These are phyloP conservation scores for Cataglyphis albicans DNA, from an alignment of 2,888 invertebrate genomes.

Conservation along the genomic window DNA sequence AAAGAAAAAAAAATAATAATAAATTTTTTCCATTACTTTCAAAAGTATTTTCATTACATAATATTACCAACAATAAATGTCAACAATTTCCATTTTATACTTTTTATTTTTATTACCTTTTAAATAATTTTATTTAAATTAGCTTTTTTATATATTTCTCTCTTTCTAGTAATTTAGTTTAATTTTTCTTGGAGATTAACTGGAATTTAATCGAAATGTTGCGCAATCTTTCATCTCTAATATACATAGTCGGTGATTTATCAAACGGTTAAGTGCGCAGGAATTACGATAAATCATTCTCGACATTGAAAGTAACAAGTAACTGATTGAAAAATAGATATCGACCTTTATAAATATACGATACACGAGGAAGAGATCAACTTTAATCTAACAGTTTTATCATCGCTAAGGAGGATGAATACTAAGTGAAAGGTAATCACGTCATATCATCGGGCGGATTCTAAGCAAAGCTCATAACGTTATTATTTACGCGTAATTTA, in stretches of 20 bases:
- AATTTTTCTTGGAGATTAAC: slow-evolving; percentile 1
- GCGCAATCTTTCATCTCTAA: slow-evolving; percentile 29
- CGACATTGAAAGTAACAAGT: slow-evolving; percentile 33
- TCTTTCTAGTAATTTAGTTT: slow-evolving; percentile 5
- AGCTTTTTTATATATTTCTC: neutral
- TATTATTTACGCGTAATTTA: slow-evolving; percentile 53
- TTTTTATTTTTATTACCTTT: neutral
- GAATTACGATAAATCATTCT: slow-evolving; percentile 35
- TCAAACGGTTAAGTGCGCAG: slow-evolving; percentile 20
- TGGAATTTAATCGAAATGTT: slow-evolving; percentile 30
- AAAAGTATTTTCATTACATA: neutral
- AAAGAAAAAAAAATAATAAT: neutral
- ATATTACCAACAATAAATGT: neutral
- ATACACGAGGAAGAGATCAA: slow-evolving; percentile 42
- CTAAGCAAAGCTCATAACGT: slow-evolving; percentile 44
- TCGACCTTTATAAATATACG: slow-evolving; percentile 32
- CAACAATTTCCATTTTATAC: neutral
- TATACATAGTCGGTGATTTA: slow-evolving; percentile 30
- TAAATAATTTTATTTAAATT: neutral
- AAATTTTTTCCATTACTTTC: neutral
- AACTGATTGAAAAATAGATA: slow-evolving; percentile 45
- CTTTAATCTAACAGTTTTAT: slow-evolving; percentile 49
- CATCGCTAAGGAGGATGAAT: slow-evolving; percentile 34
- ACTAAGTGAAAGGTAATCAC: slow-evolving; percentile 51
- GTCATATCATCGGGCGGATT: slow-evolving; percentile 28